Percentiles rank a stretch among this genome's conserved stretches.
These are phyloP conservation scores for Xestia c-nigrum DNA, from an alignment of 2,888 invertebrate genomes.

Conservation along the genomic window DNA sequence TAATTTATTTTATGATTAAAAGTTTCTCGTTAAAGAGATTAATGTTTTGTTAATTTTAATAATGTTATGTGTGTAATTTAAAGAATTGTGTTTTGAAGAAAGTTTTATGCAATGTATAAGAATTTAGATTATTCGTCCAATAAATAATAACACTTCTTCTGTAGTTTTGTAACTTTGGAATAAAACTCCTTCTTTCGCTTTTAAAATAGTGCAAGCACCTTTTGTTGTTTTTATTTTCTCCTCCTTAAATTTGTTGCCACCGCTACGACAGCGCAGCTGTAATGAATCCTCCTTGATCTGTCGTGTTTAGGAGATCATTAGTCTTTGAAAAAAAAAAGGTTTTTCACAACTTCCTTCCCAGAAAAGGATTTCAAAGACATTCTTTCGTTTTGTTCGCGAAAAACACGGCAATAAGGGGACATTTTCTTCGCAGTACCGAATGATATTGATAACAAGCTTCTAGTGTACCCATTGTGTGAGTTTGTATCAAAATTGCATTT, in stretches of 20 bases:
- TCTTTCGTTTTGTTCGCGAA: conserved; percentile 61
- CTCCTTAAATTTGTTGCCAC: background rate
- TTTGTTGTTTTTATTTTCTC: conserved; percentile 10
- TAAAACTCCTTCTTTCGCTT: background rate
- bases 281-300: conserved; percentile 72
- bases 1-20: background rate
- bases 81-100: background rate
- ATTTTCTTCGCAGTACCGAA: conserved; percentile 47
- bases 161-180: background rate
- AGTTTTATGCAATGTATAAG: background rate
- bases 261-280: conserved; percentile 37
- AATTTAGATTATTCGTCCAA: background rate
- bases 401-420: conserved; percentile 64
- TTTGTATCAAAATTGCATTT: conserved; percentile 70
- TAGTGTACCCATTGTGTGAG: conserved; percentile 55
- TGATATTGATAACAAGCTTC: conserved; percentile 65
- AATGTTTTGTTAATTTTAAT: background rate
- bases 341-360: conserved; percentile 52
- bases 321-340: conserved; percentile 63
- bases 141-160: background rate
- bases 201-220: background rate
- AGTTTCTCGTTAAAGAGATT: background rate
- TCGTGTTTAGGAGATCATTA: conserved; percentile 76
- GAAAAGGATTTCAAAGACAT: conserved; percentile 67
- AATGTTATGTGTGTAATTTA: background rate